Evolutionary conservation across 2,888 invertebrate species (phyloP), one percentile per base, ranked within the genome.

Genomic region (Acanthosepion pharaonis): DNA sequence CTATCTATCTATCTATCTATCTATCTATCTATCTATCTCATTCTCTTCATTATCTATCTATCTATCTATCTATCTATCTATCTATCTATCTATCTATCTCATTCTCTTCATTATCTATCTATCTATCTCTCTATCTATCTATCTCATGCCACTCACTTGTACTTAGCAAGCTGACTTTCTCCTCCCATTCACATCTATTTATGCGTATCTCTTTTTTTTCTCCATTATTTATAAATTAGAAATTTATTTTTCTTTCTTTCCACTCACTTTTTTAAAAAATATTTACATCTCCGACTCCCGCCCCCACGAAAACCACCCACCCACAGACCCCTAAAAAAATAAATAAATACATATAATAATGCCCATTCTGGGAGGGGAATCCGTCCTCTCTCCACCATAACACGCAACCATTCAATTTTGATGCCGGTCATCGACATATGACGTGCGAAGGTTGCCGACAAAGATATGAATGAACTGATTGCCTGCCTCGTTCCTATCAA

Each of bases 41-140:
- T n/a, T n/a, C n/a, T n/a, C n/a, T n/a, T n/a, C n/a, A n/a, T n/a
- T 28, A 33, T 91, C 91, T 91, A 33, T 6, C 91, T 91, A 91
- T n/a, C 91, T 91, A 91, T 91, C 91, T 91, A 91, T 91, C 91
- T 91, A 91, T 91, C 91, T 91, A 91, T 91, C 91, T 91, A 91
- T 91, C 91, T 92, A 92, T 92, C 92, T 92, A 92, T 92, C 92
- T 42, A 92, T 92, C 92, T 92, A 48, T 92, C 48, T 92, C n/a
- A n/a, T n/a, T n/a, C n/a, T n/a, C n/a, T n/a, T n/a, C n/a, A n/a
- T n/a, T 92, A 92, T 92, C 92, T 42, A 92, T 92, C 92, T 92
- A 48, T 92, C 48, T 92, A 48, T 42, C 42, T 92, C 49, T 92
- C 92, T 92, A 48, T 92, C 92, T 92, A 92, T 92, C 92, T n/a